Conservation (phyloP, 2,888 invertebrate species). For the Myopa testacea region DNA sequence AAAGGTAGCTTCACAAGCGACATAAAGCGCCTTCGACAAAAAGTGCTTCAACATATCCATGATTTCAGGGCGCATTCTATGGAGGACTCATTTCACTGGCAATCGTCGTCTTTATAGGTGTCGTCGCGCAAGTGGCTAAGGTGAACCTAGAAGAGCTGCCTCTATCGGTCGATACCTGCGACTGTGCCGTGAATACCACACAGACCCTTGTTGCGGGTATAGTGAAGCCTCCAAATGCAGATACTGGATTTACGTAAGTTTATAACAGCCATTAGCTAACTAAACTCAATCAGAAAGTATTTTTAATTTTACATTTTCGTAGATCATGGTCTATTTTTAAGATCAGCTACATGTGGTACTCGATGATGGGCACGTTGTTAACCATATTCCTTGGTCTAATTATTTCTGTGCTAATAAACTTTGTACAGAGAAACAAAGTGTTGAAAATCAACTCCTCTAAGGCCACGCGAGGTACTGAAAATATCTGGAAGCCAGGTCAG, state of each 20-base stretch:
- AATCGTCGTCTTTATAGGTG: slow-evolving; percentile 66
- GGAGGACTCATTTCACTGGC: slow-evolving; percentile 63
- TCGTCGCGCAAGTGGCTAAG: slow-evolving; percentile 63
- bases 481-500: slow-evolving; percentile 49
- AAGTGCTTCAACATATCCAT: not conserved
- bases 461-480: slow-evolving; percentile 47
- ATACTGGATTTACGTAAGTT: slow-evolving; percentile 55
- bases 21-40: not conserved
- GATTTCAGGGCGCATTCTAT: slow-evolving; percentile 63
- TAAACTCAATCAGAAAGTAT: not conserved
- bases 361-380: slow-evolving; percentile 80
- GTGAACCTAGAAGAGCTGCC: slow-evolving; percentile 56
- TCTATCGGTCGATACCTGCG: slow-evolving; percentile 59
- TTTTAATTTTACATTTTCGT: slow-evolving; percentile 5
- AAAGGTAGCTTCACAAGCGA: slow-evolving; percentile 75
- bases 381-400: slow-evolving; percentile 80
- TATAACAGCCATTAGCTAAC: too few species aligned
- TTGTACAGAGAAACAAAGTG: slow-evolving; percentile 65
- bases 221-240: not conserved
- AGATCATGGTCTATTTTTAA: slow-evolving; percentile 73
- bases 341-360: slow-evolving; percentile 93
- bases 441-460: slow-evolving; percentile 57
- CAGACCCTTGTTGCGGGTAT: not conserved
- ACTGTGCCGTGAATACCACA: slow-evolving; percentile 61
- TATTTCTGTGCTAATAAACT: slow-evolving; percentile 74